Evolutionary conservation across 2,888 invertebrate genomes (phyloP), one percentile per base, ranked within the genome.

Genomic region (Spodoptera littoralis): DNA sequence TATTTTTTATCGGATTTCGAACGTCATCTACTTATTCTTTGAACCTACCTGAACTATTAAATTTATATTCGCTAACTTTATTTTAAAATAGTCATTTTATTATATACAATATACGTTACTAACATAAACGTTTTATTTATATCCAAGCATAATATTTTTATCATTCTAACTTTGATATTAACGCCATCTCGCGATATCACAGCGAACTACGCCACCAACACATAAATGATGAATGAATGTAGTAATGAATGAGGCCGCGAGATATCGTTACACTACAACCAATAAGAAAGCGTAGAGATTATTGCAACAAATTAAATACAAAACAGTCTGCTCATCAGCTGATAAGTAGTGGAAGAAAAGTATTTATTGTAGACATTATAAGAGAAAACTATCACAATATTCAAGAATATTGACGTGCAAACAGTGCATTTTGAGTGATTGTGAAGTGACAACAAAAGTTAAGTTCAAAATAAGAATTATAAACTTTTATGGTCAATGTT

Each of bases 241-340:
- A 77, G 79, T 80, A 51, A 66, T 68, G 64, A 61, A 60, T 68
- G 50, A 58, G 22, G 36, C 73, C 81, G 72, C 53, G 11, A 79
- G 80, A 77, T 57, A 50, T 48, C 76, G 71, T 67, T 63, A 43
- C 18, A 47, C 36, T 55, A 60, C 50, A 44, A 59, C 74, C 65
- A 59, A 69, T 72, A 60, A 45, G 50, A 69, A 64, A 54, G 47
- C 55, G 24, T 58, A 30, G 51, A 67, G 54, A 27, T 50, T 30
- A 70, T 69, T 69, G 57, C 65, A 70, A 70, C 58, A 71, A 74
- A 70, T 53, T 60, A 66, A 24, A 65, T 8, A 67, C 48, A 65
- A 66, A 64, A 65, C 57, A 75, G 65, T 68, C 55, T 54, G 50
- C 60, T 69, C 70, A 72, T 69, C 77, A 77, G 79, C 79, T 77